Evolutionary conservation across 2,113 vertebrate species (phyloP), one percentile per base, ranked within the genome.

Genomic region (Otis tarda): DNA sequence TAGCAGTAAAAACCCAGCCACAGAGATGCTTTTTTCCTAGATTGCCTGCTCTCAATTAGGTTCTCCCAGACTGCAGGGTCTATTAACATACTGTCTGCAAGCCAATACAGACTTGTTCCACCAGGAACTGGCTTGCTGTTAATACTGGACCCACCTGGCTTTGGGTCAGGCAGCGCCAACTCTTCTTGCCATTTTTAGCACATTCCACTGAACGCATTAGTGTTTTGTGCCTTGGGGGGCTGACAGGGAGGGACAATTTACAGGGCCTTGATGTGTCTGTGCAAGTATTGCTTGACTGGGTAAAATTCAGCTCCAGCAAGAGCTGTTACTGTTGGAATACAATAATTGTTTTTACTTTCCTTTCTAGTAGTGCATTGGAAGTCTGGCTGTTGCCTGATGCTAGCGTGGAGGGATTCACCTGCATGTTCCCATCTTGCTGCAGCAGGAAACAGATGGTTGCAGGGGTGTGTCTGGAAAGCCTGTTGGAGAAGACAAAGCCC

Each of bases 141-240:
- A 93, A 73, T 82, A 53, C 92, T 92, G 86, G 74, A 95, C 92
- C 65, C 49, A 83, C 91, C 94, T 95, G 94, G 89, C 92, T 89
- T 78, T 65, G 57, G 61, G 81, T 92, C 81, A 79, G 87, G 77
- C 74, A 84, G 65, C 6, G 35, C 73, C 71, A 75, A 77, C 94
- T 93, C 92, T 96, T 97, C 92, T 89, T 92, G 87, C 90, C 74
- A 10, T 96, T 92, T 95, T 95, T 96, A 96, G 95, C 95, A 96
- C 92, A 28, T 95, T 94, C 94, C 96, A 89, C 70, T 94, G 74
- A 84, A 28, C 80, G 84, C 86, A 85, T 94, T 90, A 92, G 90
- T 79, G 45, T 22, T 94, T 89, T 80, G 41, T 94, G 86, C 95
- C 95, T 60, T 30, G 14, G 22, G 86, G 94, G 70, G 41, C 86